phyloP scores from a whole-genome alignment of 2,797 vertebrate genomes.

The Delichon dasypus region DNA sequence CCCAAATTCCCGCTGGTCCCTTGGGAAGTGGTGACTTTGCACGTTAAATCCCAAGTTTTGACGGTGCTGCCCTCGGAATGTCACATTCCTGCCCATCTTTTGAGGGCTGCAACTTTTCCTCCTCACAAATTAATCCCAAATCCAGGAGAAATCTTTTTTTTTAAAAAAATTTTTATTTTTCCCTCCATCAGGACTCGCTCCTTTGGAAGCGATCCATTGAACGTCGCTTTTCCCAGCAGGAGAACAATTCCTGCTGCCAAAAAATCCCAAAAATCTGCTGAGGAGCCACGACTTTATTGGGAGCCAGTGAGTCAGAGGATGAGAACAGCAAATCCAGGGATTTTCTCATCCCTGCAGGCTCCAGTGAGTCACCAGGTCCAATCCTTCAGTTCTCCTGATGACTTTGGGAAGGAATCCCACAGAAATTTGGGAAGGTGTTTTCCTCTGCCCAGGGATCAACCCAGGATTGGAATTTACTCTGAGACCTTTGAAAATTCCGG shows the following conservation, averaged over 20 bases:
- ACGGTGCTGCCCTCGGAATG: not conserved
- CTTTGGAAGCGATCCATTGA: not conserved
- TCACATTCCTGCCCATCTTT: not conserved
- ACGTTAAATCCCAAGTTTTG: not conserved
- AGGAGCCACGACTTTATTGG: not conserved
- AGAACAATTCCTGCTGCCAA: not conserved
- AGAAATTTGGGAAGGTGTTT: not conserved
- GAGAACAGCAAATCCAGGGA: not conserved
- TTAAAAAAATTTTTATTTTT: not conserved
- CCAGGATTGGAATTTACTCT: not conserved
- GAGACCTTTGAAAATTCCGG: not conserved
- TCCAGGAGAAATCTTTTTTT: not conserved
- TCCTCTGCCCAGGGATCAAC: not conserved
- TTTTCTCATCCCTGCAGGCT: not conserved
- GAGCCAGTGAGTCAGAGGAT: not conserved
- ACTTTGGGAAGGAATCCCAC: not conserved
- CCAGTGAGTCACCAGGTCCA: not conserved
- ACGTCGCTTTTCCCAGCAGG: not conserved
- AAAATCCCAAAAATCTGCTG: not conserved
- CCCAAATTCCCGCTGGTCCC: not conserved
- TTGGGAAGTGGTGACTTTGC: fast-evolving
- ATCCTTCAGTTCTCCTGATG: not conserved
- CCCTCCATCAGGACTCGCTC: no score
- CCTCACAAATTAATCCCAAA: not conserved
- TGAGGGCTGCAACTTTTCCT: not conserved